These are phyloP conservation scores for Machaerirhynchus nigripectus DNA, from an alignment of 2,113 vertebrate genomes.

Conservation along the genomic window DNA sequence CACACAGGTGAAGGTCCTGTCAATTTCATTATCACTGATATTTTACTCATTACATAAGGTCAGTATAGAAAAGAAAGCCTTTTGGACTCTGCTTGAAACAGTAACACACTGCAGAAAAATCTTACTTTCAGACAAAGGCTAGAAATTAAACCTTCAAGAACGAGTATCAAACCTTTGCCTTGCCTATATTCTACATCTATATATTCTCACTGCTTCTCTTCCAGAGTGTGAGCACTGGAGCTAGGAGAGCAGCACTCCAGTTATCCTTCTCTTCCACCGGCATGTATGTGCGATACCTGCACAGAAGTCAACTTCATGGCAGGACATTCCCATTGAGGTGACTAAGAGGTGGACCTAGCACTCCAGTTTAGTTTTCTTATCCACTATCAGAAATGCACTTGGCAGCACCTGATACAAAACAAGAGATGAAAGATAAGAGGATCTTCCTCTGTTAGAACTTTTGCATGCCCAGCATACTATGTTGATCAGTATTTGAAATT, in stretches of 20 bases:
- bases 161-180: background rate
- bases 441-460: background rate
- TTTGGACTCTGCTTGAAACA: background rate
- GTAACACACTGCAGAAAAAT: background rate
- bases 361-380: background rate
- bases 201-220: background rate
- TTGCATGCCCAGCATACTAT: background rate
- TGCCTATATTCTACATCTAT: background rate
- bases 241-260: background rate
- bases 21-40: background rate
- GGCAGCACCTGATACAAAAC: background rate
- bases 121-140: background rate
- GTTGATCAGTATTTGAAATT: background rate
- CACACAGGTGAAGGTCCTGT: background rate
- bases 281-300: background rate
- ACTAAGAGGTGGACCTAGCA: background rate
- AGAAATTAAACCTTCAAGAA: background rate
- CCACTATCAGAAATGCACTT: accelerated
- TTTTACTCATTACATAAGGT: background rate
- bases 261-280: background rate
- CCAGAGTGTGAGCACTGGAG: background rate
- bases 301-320: background rate
- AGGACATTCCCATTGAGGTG: background rate
- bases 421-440: background rate
- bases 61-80: background rate